Evolutionary conservation across 2,113 vertebrate species (phyloP), one percentile per base, ranked within the genome.

Genomic region (Cinclus mexicanus): DNA sequence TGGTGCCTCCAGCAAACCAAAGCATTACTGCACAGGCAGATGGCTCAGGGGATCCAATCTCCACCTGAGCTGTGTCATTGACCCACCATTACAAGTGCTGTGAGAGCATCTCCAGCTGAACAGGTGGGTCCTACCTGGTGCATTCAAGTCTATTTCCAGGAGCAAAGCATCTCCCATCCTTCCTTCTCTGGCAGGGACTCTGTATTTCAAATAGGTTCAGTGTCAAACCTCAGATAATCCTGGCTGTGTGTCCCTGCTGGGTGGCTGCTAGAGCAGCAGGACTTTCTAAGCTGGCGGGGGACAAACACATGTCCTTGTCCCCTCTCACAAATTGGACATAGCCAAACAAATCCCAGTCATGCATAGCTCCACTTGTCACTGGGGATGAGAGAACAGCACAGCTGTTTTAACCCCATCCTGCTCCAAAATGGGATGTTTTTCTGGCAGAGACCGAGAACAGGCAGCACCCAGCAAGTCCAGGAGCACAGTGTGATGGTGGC

Each of bases 401-500:
- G 60, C 41, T 25, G 4, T 25, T 74, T 65, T 17, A 75, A 47
- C 31, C 29, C 22, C 15, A 8, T 23, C 25, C 44, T 77, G 39
- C 42, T 67, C 39, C 35, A 25, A 37, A 88, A 24, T 1, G 22
- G 26, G 35, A 18, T 33, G 18, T 4, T 86, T 75, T 79, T 18
- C 44, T 42, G 50, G 25, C 65, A 65, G 53, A 44, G n/a, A 25
- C 5, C 29, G 78, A n/a, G 59, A 65, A 12, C 25, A 15, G 46
- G 50, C 46, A 88, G 55, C 39, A 23, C 23, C 26, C 70, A 25
- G 42, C 5, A 3, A 17, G 22, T 31, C 17, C 2, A 3, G 47
- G 20, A 64, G 29, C 25, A 7, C 33, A 0, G 1, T 7, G 17
- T 12, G 53, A 17, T 6, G 9, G 23, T 9, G 37, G 64, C 37